Evolutionary conservation across 23 tunicate genomes (phyloP).

Genomic region (Clavelina lepadiformis): DNA sequence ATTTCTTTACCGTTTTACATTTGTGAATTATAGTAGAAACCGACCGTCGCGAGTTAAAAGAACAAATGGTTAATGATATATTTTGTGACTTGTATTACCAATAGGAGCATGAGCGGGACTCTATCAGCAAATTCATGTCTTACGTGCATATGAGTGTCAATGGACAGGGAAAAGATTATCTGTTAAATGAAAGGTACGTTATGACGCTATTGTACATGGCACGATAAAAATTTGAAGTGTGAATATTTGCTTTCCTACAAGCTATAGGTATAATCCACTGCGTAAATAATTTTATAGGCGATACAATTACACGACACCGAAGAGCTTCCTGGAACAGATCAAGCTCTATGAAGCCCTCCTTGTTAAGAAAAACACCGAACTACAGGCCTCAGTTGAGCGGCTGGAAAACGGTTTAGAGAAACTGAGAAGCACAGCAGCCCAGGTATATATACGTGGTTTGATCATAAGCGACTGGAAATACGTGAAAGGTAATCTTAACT

Average conservation of each 20-base stretch:
- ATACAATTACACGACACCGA: slow-evolving; percentile 99
- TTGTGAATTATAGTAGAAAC: too few relatives aligned
- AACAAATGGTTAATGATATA: too few relatives aligned
- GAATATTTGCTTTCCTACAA: too few relatives aligned
- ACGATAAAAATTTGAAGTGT: too few relatives aligned
- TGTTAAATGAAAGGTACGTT: slow-evolving; percentile 79
- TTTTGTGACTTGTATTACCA: too few relatives aligned
- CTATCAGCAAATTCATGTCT: slow-evolving; percentile 93
- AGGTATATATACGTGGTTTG: slow-evolving; percentile 47
- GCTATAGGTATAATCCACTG: too few relatives aligned
- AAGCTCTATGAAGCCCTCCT: slow-evolving; percentile 85
- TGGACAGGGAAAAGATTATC: slow-evolving; percentile 64
- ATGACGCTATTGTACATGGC: too few relatives aligned
- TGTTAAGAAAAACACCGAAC: slow-evolving; percentile 70
- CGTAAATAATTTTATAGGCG: too few relatives aligned
- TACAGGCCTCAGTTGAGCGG: slow-evolving; percentile 89
- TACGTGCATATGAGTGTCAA: slow-evolving; percentile 91
- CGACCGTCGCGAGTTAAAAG: too few relatives aligned
- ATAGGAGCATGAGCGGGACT: slow-evolving; percentile 46
- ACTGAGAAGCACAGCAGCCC: slow-evolving; percentile 89
- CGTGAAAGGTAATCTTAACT: too few relatives aligned
- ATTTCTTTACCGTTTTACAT: too few relatives aligned
- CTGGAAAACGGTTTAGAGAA: slow-evolving; percentile 93
- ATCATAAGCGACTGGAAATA: too few relatives aligned
- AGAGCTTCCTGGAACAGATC: slow-evolving; percentile 95